Base-by-base conservation (phyloP, 1,140 invertebrate genomes). In the Propsilocerus akamusi region DNA sequence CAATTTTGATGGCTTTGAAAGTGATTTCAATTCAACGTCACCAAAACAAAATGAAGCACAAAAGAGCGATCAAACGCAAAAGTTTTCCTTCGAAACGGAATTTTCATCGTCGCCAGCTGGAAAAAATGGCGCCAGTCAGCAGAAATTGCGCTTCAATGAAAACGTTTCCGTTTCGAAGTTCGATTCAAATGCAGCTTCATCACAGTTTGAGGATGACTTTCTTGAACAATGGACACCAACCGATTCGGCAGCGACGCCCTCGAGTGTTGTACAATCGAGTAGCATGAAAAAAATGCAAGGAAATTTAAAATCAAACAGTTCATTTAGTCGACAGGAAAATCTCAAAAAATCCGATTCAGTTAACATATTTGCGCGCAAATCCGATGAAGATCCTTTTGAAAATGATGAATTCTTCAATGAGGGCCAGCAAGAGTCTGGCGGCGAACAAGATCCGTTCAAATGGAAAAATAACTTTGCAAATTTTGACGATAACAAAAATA, bases 291-390 rank as follows among this genome's bases (percentile, higher is more conserved):
- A 30, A 8, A 48, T 26, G 10, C 20, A 11, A 22, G 23, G 20
- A 20, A 23, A n/a, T 41, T 52, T 37, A 62, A 53, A 0, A 58
- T 62, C 41, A 59, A 64, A 23, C 60, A 63, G 26, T 55, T 61
- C 50, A 56, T 59, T 5, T 57, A 57, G 58, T 0, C 47, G 22
- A 30, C 63, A 64, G 52, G 71, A 73, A 46, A 71, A 80, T 50
- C 78, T 83, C 20, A 83, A 81, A 56, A 89, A 89, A 63, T 88
- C 85, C 0, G 84, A 88, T 58, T 88, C 86, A 3, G 79, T 88
- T 14, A 89, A 88, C 61, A 89, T 90, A 54, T 90, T 90, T 64
- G 77, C 77, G 5, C 72, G 83, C 34, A 74, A 75, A 51, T 61
- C 61, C 0, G 74, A 80, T 56, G 78, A 72, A 58, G 86, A 89